Percentiles rank a stretch among this genome's conserved stretches.
Evolutionary conservation across 2,888 invertebrate species (phyloP).

Genomic region (Argyresthia goedartella): DNA sequence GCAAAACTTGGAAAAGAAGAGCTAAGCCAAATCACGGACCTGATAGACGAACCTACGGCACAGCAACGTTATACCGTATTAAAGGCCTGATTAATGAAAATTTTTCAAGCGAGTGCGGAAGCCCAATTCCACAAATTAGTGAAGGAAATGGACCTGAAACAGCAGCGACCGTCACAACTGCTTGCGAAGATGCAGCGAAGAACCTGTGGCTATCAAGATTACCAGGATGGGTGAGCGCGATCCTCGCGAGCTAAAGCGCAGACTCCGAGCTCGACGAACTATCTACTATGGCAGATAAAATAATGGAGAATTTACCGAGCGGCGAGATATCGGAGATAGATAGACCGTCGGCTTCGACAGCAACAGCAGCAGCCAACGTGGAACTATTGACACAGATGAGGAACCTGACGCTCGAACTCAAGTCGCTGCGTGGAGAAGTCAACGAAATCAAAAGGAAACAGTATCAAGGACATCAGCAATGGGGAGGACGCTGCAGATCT

Average conservation of each 20-base stretch:
- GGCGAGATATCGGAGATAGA: slow-evolving; percentile 1
- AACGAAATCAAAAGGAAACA: slow-evolving; percentile 5
- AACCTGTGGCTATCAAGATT: too few relatives aligned
- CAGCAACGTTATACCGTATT: slow-evolving; percentile 1
- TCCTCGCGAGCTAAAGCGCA: too few relatives aligned
- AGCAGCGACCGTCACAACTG: slow-evolving; percentile 7
- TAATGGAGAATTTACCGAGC: slow-evolving; percentile 6
- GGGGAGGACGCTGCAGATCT: not conserved
- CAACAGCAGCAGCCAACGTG: slow-evolving; percentile 2
- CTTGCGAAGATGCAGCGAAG: too few relatives aligned
- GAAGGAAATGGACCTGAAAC: slow-evolving; percentile 6
- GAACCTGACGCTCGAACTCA: not conserved
- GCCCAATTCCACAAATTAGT: slow-evolving; percentile 6
- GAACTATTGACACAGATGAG: not conserved
- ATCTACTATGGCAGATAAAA: too few relatives aligned
- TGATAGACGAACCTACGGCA: slow-evolving; percentile 1
- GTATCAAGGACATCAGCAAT: slow-evolving; percentile 1
- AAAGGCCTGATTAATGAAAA: slow-evolving; percentile 1
- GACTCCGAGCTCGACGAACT: too few relatives aligned
- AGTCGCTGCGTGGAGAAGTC: slow-evolving; percentile 4
- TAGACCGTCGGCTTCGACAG: slow-evolving; percentile 2
- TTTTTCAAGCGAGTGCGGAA: slow-evolving; percentile 5
- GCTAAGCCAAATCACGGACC: slow-evolving; percentile 4
- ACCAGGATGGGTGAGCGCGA: too few relatives aligned
- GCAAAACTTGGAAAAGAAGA: slow-evolving; percentile 2